These are phyloP conservation scores for Gobio gobio DNA, from an alignment of 2,113 vertebrate genomes.

Conservation along the genomic window DNA sequence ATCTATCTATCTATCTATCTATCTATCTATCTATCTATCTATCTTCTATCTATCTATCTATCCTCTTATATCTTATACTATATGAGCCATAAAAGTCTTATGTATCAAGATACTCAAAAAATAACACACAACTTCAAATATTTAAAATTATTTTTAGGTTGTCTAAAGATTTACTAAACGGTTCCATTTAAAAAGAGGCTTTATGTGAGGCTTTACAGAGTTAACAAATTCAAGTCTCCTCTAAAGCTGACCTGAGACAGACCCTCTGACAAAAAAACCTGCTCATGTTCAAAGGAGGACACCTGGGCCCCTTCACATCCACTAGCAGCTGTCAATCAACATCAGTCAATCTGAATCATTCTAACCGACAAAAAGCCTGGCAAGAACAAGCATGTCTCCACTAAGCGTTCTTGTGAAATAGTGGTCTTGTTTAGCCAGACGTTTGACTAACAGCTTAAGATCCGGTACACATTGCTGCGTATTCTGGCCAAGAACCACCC, in stretches of 20 bases:
- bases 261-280: not conserved
- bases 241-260: not conserved
- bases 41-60: too few relatives aligned
- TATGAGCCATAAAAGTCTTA: not conserved
- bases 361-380: slow-evolving; percentile 24
- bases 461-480: not conserved
- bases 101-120: not conserved
- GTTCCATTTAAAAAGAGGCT: not conserved
- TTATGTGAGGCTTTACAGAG: not conserved
- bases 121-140: not conserved
- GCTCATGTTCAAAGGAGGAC: slow-evolving; percentile 12
- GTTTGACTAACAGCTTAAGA: not conserved
- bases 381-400: slow-evolving; percentile 28
- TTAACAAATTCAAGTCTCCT: slow-evolving; percentile 13
- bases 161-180: too few relatives aligned
- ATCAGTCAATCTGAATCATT: slow-evolving; percentile 35
- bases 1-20: too few relatives aligned
- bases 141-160: not conserved
- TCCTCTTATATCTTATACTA: not conserved
- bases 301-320: slow-evolving; percentile 22
- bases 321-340: slow-evolving; percentile 26
- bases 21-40: too few relatives aligned
- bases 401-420: not conserved
- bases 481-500: not conserved
- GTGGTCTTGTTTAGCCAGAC: not conserved